Evolutionary conservation across 64 coral and sea anemone genomes (phyloP), one percentile per base, ranked within the genome.

Genomic region (Montipora foliosa): DNA sequence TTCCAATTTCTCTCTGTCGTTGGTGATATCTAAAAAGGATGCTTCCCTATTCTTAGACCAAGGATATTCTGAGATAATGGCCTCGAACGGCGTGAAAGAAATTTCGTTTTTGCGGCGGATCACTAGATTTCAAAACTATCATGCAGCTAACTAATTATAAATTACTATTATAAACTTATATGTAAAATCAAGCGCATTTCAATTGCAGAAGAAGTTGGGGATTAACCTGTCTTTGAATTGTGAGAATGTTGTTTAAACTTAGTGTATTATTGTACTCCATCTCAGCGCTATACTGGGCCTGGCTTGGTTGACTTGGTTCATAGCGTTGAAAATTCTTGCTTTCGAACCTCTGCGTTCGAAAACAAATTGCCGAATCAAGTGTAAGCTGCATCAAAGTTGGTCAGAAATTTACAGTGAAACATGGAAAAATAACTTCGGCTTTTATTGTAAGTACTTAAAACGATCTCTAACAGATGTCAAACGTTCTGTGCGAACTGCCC

Each of bases 131-230:
- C 49, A 17, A 86, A 49, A 69, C 82, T 64, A 72, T 59, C 46
- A 37, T 37, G 37, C 37, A 70, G 45, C 82, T 44, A 86, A 86
- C 71, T 86, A 72, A 49, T 22, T 44, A 64, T 11, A 73, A 86
- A 46, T 59, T 37, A 37, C 37, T 37, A 37, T 37, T 37, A 37
- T 60, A 84, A 82, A 70, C 37, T n/a, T 86, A 49, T 86, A 86
- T 86, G 82, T 46, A 86, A 86, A 86, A 72, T 86, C 4, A 4
- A 8, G 8, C 82, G 66, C 21, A 86, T 86, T 73, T 86, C 82
- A 62, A 86, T 86, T 86, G 82, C 82, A 71, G 82, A 86, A 86
- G 64, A 86, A 69, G 82, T 71, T 22, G 45, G n/a, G 66, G 71
- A 69, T 86, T 71, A 71, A 50, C 70, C 48, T 11, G 44, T 19